Evolutionary conservation across 2,113 vertebrate species (phyloP), one percentile per base, ranked within the genome.

Genomic region (Melanerpes aurifrons): DNA sequence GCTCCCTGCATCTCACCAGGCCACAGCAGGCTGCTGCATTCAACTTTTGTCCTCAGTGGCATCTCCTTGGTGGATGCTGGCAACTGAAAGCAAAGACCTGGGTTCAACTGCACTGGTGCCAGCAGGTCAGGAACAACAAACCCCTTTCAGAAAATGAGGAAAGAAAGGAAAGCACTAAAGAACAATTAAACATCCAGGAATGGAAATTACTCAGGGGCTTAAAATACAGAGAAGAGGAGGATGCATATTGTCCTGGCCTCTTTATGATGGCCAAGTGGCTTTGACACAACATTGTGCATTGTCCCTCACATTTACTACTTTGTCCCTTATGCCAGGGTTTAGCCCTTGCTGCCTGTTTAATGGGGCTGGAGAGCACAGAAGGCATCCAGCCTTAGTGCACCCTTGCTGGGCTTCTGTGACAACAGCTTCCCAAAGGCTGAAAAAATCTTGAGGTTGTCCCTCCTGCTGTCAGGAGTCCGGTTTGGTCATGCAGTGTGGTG

Each of bases 171-270:
- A 85, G 45, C 48, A 54, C 50, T 37, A 57, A 67, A 89, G 57
- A 74, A 82, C 78, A 87, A 91, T 73, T 93, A 87, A 85, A 92
- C 75, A 92, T 82, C 85, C 95, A 92, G 89, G 94, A 95, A 91
- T 91, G 75, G 74, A 94, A 93, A 92, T 93, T 7, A 92, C 64
- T 94, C 71, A 73, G 22, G 32, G 6, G 35, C 7, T 82, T 85
- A 57, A 94, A 95, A 86, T 1, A 11, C 56, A 22, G 32, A 70
- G 57, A 9, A 48, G 32, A 43, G 17, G 40, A 87, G 50, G 19
- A 87, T 62, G 63, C 71, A 43, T 18, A 90, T 58, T n/a, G 56
- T 70, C 40, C 24, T 11, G 3, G 45, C n/a, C 29, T 12, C 32
- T 67, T 84, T 72, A 31, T 31, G 63, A 31, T 25, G 37, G 54